A percentile compares a stretch with the other conserved stretches of the same genome.
Evolutionary conservation across 2,113 vertebrate genomes (phyloP).

Genomic region (Forbesichthys agassizii): DNA sequence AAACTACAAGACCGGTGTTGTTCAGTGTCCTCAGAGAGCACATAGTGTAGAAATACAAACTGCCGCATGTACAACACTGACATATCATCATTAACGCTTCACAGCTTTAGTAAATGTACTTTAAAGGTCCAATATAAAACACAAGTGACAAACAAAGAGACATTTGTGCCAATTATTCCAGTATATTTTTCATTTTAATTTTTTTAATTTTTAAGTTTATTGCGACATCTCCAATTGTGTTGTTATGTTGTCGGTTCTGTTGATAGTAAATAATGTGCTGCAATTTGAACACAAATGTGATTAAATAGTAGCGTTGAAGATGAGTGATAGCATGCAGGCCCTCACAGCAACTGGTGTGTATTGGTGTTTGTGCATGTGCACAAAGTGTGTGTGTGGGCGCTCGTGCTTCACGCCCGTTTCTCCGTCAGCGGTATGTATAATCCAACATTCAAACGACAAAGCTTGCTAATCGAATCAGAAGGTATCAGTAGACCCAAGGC

Average conservation of each 20-base stretch:
- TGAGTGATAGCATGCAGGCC: background rate
- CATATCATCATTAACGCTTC: slow-evolving; percentile 15
- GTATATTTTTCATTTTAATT: background rate
- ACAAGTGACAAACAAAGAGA: background rate
- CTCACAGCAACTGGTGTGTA: slow-evolving; percentile 12
- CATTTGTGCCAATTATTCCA: background rate
- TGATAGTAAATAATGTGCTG: background rate
- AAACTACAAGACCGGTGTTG: slow-evolving; percentile 38
- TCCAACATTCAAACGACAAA: slow-evolving; percentile 63
- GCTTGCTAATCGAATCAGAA: slow-evolving; percentile 67
- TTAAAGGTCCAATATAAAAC: slow-evolving; percentile 11
- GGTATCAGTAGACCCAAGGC: slow-evolving; percentile 56
- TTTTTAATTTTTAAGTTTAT: too few relatives aligned
- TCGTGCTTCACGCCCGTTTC: slow-evolving; percentile 42
- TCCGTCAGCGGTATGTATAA: slow-evolving; percentile 53
- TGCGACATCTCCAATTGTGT: background rate
- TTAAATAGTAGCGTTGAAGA: background rate
- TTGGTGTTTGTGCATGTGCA: slow-evolving; percentile 8
- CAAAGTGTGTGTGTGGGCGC: background rate
- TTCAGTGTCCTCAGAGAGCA: slow-evolving; percentile 38
- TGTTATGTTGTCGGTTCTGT: background rate
- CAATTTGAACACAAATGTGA: background rate
- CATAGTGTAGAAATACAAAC: slow-evolving; percentile 15
- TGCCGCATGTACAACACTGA: slow-evolving; percentile 4
- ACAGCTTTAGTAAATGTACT: slow-evolving; percentile 25